A percentile compares a stretch with the other conserved stretches of the same genome.
phyloP scores from a whole-genome alignment of 2,888 invertebrate genomes.

The Frankliniella fusca region DNA sequence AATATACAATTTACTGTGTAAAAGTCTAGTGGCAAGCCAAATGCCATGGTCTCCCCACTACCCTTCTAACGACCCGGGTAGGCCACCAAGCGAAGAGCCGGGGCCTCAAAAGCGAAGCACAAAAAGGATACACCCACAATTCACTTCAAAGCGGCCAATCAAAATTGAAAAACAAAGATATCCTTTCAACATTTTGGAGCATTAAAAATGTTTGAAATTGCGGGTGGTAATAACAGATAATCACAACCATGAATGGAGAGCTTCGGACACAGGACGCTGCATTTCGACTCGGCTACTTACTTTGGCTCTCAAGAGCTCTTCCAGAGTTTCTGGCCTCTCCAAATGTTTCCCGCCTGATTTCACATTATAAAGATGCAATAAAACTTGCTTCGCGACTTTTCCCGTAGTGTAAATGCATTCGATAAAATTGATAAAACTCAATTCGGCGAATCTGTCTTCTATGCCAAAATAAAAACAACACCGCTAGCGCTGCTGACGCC shows the following conservation, averaged over 20 bases:
- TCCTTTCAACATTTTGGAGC: no score
- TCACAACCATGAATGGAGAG: neutral
- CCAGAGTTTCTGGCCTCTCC: neutral
- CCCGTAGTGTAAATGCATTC: conserved; percentile 4
- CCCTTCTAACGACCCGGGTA: neutral
- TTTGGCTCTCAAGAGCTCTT: neutral
- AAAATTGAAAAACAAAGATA: no score
- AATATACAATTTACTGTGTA: neutral
- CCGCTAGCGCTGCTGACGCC: conserved; percentile 11
- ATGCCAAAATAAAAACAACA: conserved; percentile 25
- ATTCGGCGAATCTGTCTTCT: neutral
- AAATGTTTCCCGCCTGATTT: neutral
- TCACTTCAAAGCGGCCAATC: no score
- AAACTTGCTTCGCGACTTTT: neutral
- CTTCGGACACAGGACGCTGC: neutral
- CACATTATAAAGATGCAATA: neutral
- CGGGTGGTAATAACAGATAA: neutral
- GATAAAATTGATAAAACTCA: neutral
- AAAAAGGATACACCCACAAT: no score
- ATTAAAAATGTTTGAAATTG: neutral
- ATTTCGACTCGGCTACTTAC: neutral
- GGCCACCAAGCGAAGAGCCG: neutral
- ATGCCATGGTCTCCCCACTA: neutral
- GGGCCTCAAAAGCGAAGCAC: no score
- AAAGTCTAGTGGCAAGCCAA: neutral